A percentile compares a stretch with the other conserved stretches of the same genome.
phyloP scores from a whole-genome alignment of 2,888 invertebrate species.

The Hofmannophila pseudospretella region DNA sequence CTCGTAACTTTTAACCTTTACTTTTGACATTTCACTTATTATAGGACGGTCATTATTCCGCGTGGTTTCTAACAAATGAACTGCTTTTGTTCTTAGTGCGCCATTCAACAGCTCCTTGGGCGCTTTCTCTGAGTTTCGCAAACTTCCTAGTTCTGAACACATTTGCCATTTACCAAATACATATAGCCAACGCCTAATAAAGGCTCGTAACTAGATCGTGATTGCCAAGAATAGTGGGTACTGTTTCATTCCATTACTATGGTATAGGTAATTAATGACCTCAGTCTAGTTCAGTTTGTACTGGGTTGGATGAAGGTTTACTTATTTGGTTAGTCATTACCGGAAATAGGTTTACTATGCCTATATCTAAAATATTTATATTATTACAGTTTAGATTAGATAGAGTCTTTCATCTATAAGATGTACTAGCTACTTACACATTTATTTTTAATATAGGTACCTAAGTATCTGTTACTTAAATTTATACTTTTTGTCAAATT shows the following conservation, averaged over 20 bases:
- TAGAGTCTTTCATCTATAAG: too few species aligned
- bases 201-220: constrained; percentile 45
- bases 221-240: constrained; percentile 38
- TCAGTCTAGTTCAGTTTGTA: constrained; percentile 6
- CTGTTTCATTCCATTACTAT: constrained; percentile 39
- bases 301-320: constrained; percentile 3
- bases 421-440: too few species aligned
- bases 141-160: constrained; percentile 57
- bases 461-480: too few species aligned
- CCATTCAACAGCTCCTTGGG: constrained; percentile 52
- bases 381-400: too few species aligned
- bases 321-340: background rate
- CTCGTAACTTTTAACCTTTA: constrained; percentile 68
- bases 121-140: constrained; percentile 62
- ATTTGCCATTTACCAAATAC: constrained; percentile 60
- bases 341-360: background rate
- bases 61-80: constrained; percentile 63
- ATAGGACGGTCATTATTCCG: constrained; percentile 63
- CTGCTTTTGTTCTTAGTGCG: constrained; percentile 60
- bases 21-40: constrained; percentile 63
- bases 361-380: background rate
- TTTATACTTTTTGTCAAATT: too few species aligned
- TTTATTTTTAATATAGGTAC: too few species aligned
- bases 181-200: constrained; percentile 52
- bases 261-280: constrained; percentile 41